Base-by-base conservation (phyloP, 2,888 invertebrate genomes). In the Cheilosia scutellata region DNA sequence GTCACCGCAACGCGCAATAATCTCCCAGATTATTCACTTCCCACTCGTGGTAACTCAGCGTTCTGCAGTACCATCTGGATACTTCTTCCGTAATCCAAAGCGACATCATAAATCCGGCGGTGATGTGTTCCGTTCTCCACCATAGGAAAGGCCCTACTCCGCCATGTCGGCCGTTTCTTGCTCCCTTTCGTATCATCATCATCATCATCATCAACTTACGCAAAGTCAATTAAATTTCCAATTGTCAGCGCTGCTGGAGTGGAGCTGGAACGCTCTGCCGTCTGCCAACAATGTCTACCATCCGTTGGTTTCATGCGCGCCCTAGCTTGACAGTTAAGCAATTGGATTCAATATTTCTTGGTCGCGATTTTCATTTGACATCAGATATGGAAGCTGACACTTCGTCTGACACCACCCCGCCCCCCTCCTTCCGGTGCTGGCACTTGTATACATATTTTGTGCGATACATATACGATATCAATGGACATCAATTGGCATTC, bases 401-500 rank as follows among this genome's bases (percentile, higher is more conserved):
- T 68, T 68, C 47, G n/a, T 51, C n/a, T 44, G 40, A 25, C 55
- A 49, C 47, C 20, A 20, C 2, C 20, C 20, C 20, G 20, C 20
- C 20, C 33, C 9, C 42, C 20, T n/a, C 16, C 13, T 20, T 37
- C 11, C 16, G 5, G 16, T 11, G 25, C n/a, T 37, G 51, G 20
- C 5, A 33, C 20, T 37, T 51, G 37, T 49, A 6, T 25, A 53
- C 27, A 40, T 13, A 16, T 16, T 13, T 5, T 6, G 13, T 16
- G 29, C 42, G n/a, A 62, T 33, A 13, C 60, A 44, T 70, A 9
- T n/a, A 20, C 51, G 29, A 42, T n/a, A 60, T 74, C 78, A 74
- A 74, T 74, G 74, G 68, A 78, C 74, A 68, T 78, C 83, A 83
- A 83, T 83, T 83, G 74, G 57, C 53, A 68, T 63, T 68, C 44